Percentiles rank a stretch among this genome's conserved stretches.
phyloP scores from a whole-genome alignment of 2,888 invertebrate species.

The Eristalis pertinax region DNA sequence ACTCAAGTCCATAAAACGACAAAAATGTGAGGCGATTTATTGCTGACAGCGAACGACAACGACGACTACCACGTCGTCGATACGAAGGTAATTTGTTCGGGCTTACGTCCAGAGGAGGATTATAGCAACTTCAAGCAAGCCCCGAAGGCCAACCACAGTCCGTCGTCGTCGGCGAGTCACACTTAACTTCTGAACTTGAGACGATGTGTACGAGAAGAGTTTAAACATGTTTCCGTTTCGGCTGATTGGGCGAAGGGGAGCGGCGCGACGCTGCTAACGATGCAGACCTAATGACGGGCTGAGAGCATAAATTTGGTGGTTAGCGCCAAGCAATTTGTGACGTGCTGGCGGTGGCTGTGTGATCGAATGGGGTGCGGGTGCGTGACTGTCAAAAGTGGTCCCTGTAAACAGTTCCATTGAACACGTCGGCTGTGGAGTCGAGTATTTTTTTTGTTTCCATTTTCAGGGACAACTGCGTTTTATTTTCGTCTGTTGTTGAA shows the following conservation, averaged over 20 bases:
- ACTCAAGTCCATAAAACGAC: background rate
- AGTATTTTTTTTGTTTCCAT: background rate
- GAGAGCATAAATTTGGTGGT: background rate
- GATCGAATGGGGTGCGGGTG: constrained; percentile 3
- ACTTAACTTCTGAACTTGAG: constrained; percentile 6
- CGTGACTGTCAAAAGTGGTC: background rate
- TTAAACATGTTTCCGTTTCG: background rate
- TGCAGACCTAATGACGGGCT: background rate
- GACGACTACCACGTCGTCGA: background rate
- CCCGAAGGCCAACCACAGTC: constrained; percentile 2
- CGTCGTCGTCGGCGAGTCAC: constrained; percentile 18
- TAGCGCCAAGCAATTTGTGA: background rate
- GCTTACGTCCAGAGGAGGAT: background rate
- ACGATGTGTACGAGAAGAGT: background rate
- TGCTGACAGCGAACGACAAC: background rate
- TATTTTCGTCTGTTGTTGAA: too few species aligned
- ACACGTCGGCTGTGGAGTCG: background rate
- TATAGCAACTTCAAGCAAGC: constrained; percentile 1
- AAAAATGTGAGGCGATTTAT: background rate
- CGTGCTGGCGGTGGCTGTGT: background rate
- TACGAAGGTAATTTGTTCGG: background rate
- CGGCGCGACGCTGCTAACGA: background rate
- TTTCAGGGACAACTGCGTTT: background rate
- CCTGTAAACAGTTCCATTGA: background rate
- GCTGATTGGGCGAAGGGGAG: background rate